Evolutionary conservation across 2,113 vertebrate species (phyloP).

Genomic region (Mirounga angustirostris): DNA sequence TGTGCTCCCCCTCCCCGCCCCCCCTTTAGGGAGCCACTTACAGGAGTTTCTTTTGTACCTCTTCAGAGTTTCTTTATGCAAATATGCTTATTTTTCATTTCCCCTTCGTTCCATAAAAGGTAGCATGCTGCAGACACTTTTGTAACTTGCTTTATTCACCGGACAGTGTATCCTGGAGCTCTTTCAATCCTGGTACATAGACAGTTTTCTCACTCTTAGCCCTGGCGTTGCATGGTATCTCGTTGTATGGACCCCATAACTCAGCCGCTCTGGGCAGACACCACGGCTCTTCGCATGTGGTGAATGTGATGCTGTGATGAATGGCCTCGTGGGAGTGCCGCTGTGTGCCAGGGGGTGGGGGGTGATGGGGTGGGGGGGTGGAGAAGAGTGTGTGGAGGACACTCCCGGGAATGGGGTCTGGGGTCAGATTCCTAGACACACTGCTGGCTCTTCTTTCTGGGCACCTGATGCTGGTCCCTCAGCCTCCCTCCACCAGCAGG

Average conservation of each 20-base stretch:
- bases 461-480: not conserved
- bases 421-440: not conserved
- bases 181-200: fast-evolving
- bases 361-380: fast-evolving
- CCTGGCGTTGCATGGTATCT: not conserved
- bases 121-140: fast-evolving
- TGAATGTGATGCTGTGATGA: fast-evolving
- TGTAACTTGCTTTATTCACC: fast-evolving
- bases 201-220: not conserved
- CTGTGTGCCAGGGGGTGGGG: too few species aligned
- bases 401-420: not conserved
- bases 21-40: not conserved
- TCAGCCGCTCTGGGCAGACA: not conserved
- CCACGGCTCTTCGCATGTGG: fast-evolving
- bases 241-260: fast-evolving
- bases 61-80: not conserved
- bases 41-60: not conserved
- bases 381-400: not conserved
- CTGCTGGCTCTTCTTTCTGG: not conserved
- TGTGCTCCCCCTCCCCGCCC: not conserved
- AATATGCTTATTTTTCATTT: not conserved
- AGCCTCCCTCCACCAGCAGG: not conserved
- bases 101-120: not conserved
- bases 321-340: too few species aligned
- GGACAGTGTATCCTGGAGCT: not conserved